A percentile compares a stretch with the other conserved stretches of the same genome.
These are phyloP conservation scores for Corynorhinus townsendii DNA, from an alignment of 2,113 vertebrate species.

Conservation along the genomic window DNA sequence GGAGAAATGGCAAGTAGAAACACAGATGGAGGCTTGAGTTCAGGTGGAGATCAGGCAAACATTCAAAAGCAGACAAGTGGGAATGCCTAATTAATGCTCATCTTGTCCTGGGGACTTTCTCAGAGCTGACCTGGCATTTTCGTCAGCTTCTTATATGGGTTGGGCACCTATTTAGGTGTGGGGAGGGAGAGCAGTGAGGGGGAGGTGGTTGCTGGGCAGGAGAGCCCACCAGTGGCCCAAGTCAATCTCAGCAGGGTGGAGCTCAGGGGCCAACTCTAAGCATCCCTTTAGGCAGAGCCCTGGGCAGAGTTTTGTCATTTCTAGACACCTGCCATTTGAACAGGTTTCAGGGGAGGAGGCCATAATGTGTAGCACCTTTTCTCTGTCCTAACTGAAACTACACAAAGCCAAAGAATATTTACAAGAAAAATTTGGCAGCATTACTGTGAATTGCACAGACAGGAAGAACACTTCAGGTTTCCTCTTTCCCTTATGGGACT, in stretches of 20 bases:
- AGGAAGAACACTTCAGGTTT: rapidly evolving
- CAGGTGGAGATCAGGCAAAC: rapidly evolving
- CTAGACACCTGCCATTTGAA: neutral
- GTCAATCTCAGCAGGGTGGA: no score
- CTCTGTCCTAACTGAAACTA: neutral
- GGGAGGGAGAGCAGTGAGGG: rapidly evolving
- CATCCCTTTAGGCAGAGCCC: neutral
- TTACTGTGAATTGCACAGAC: neutral
- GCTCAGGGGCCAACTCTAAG: neutral
- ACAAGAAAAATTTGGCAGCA: neutral
- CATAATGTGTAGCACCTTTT: neutral
- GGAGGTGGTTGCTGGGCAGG: neutral
- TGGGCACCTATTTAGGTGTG: no score
- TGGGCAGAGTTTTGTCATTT: neutral
- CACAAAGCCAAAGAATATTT: neutral
- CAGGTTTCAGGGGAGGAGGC: neutral
- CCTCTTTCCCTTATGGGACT: rapidly evolving
- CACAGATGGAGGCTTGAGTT: rapidly evolving
- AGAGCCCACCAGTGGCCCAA: neutral
- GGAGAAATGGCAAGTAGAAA: neutral
- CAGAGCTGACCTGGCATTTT: neutral
- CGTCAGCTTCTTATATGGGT: neutral
- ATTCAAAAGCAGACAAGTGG: no score
- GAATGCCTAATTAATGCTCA: rapidly evolving
- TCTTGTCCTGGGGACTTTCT: neutral